phyloP scores from a whole-genome alignment of 2,113 vertebrate genomes.

The Engraulis encrasicolus region DNA sequence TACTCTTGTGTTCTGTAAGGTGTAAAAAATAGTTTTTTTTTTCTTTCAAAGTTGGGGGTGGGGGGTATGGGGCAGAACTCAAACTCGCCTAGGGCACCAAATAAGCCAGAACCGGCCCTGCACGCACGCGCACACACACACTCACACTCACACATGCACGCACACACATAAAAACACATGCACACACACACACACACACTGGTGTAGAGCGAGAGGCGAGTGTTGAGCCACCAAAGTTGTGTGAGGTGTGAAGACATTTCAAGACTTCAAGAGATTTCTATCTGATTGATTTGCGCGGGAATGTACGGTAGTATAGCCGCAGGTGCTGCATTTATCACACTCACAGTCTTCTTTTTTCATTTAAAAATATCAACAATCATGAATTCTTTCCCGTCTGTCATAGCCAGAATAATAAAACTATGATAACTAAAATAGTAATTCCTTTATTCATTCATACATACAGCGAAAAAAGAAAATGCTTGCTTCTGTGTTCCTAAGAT shows the following conservation, averaged over 20 bases:
- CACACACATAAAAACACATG: too few species aligned
- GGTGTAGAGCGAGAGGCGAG: not conserved
- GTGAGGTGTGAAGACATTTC: not conserved
- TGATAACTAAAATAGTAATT: conserved; percentile 24
- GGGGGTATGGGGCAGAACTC: too few species aligned
- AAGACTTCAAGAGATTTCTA: not conserved
- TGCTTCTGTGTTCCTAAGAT: conserved; percentile 17
- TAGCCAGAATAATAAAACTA: not conserved
- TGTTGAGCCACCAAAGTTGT: not conserved
- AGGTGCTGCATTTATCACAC: not conserved
- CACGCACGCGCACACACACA: too few species aligned
- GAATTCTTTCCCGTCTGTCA: too few species aligned
- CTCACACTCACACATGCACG: too few species aligned
- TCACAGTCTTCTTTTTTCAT: not conserved
- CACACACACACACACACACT: too few species aligned
- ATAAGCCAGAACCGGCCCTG: too few species aligned
- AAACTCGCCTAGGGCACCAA: too few species aligned
- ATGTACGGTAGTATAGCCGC: not conserved
- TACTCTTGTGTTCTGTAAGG: too few species aligned
- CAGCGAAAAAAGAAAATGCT: too few species aligned
- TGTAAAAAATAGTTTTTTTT: too few species aligned
- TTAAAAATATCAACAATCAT: not conserved
- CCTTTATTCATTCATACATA: not conserved
- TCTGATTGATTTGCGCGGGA: not conserved
- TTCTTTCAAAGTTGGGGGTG: too few species aligned